Evolutionary conservation across 2,797 vertebrate genomes (phyloP).

Genomic region (Diplodus puntazzo): DNA sequence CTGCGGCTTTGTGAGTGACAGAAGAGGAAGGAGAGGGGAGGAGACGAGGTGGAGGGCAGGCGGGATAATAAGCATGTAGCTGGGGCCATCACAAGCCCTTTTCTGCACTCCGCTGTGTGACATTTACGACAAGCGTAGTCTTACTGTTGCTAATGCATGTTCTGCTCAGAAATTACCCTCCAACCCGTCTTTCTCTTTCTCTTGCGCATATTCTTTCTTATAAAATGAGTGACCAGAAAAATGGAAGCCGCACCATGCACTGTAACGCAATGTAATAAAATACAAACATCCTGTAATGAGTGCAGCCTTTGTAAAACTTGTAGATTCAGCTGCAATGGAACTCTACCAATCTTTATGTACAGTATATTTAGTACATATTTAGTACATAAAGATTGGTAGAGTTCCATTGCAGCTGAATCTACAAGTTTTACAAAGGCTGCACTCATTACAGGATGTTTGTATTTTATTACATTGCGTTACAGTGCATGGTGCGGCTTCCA

Average conservation of each 20-base stretch:
- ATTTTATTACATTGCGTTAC: neutral
- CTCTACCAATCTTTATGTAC: neutral
- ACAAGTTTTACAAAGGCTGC: neutral
- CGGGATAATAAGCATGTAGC: conserved; percentile 41
- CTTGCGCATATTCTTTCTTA: neutral
- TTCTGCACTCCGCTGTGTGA: conserved; percentile 36
- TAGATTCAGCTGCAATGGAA: neutral
- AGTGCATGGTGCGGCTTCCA: neutral
- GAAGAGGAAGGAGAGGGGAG: conserved; percentile 4
- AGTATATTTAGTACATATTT: too few species aligned
- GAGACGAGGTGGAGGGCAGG: conserved; percentile 9
- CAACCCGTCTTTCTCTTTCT: neutral
- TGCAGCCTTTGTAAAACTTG: neutral
- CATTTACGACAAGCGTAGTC: conserved; percentile 44
- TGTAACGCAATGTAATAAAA: neutral
- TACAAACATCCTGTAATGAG: neutral
- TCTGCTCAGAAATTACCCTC: neutral
- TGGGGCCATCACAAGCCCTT: conserved; percentile 10
- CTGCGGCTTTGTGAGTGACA: conserved; percentile 39
- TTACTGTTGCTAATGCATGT: conserved; percentile 39
- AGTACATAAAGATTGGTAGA: neutral
- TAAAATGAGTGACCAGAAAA: neutral
- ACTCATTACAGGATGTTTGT: neutral
- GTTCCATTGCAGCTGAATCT: neutral
- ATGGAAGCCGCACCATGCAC: neutral